Base-by-base conservation (phyloP, 2,888 invertebrate genomes). In the Dolichomitus sp. region DNA sequence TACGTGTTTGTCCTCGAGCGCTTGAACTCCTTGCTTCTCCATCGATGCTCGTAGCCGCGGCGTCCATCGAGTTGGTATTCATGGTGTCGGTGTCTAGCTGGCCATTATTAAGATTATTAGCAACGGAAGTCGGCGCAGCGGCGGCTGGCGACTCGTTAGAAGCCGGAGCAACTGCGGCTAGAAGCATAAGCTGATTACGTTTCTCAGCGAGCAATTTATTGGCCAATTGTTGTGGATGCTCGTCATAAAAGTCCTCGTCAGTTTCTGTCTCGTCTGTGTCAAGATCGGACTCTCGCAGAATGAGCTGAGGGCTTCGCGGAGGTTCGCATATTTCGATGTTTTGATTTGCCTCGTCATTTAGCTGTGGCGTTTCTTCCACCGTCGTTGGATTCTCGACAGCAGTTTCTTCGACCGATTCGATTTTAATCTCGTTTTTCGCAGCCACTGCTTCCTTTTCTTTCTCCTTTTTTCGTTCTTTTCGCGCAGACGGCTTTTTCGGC, bases 161-260 rank as follows among this genome's bases (percentile, higher is more conserved):
- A 2, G 86, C 95, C 0, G 96, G 95, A 0, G 95, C 95, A 7
- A 95, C 95, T 2, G 96, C 95, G 1, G 96, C 96, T 69, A 96
- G 93, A 40, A 96, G 92, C 69, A 95, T 93, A 91, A 97, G 92
- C 73, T 97, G 91, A 87, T 96, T 96, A 4, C 97, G 95, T 92
- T 97, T 97, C 89, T 97, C 97, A 12, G 96, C 96, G 65, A 97
- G 92, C 73, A 97, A 88, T 91, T 97, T 97, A 85, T 95, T 96
- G 1, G 97, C 97, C 81, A 97, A 93, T 89, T 95, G 95, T 88
- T 97, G 97, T 0, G 98, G 98, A 93, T 97, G 96, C 88, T 97
- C 96, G 91, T 98, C 98, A 91, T 98, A 98, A 93, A 98, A 98
- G 87, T 98, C 98, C 94, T 98, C 98, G 92, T 98, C 98, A 0